phyloP scores from a whole-genome alignment of 64 coral and sea anemone genomes.

The Montipora efflorescens region DNA sequence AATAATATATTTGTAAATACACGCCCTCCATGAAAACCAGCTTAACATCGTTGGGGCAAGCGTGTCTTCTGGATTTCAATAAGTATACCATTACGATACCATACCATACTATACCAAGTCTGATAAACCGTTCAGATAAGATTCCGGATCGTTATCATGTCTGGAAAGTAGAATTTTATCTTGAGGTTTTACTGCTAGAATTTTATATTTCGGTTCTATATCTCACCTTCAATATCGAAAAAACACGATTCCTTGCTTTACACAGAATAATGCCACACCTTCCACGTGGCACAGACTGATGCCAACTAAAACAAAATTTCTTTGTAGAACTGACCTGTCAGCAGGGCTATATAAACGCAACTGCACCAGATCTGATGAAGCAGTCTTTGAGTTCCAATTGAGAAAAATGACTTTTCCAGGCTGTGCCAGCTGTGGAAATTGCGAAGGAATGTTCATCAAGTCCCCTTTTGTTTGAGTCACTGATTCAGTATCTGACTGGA shows the following conservation, averaged over 20 bases:
- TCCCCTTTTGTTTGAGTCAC: conserved; percentile 1
- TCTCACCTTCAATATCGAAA: too few species aligned
- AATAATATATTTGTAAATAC: too few species aligned
- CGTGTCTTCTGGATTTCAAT: too few species aligned
- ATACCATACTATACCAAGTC: too few species aligned
- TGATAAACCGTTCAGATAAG: too few species aligned
- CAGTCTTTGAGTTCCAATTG: conserved; percentile 39
- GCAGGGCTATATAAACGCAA: conserved; percentile 14
- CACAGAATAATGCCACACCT: conserved; percentile 31
- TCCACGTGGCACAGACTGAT: conserved; percentile 47
- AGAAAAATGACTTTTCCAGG: conserved; percentile 26
- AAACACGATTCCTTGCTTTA: conserved; percentile 19
- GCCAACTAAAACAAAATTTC: conserved; percentile 9
- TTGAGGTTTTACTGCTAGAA: too few species aligned
- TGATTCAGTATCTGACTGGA: conserved; percentile 35
- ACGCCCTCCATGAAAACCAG: too few species aligned
- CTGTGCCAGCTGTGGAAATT: conserved; percentile 2
- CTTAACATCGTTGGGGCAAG: too few species aligned
- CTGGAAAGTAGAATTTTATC: too few species aligned
- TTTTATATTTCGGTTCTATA: too few species aligned
- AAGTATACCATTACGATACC: too few species aligned
- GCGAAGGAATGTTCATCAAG: conserved; percentile 29
- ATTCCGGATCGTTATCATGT: too few species aligned
- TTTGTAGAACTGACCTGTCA: conserved; percentile 28
- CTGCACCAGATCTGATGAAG: conserved; percentile 36